Percentiles rank a stretch among this genome's conserved stretches.
Evolutionary conservation across 2,797 vertebrate species (phyloP).

Genomic region (Simalia tracyae): DNA sequence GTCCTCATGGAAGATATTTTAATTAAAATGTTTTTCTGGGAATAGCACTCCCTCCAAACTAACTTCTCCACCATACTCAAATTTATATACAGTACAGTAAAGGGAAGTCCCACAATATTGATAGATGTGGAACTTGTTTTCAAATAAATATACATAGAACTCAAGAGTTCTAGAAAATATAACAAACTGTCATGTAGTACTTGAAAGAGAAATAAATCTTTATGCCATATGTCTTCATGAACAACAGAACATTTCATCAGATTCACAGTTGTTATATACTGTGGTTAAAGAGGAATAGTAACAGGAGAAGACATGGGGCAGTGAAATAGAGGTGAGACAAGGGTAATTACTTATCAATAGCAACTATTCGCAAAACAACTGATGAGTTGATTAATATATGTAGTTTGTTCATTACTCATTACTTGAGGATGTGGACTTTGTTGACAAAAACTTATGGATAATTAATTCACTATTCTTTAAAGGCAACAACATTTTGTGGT

Average conservation of each 20-base stretch:
- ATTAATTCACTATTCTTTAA: neutral
- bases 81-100: neutral
- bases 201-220: neutral
- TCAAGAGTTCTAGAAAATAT: neutral
- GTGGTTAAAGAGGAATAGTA: neutral
- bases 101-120: neutral
- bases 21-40: neutral
- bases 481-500: neutral
- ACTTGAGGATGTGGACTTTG: neutral
- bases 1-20: neutral
- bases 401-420: neutral
- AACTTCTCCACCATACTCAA: neutral
- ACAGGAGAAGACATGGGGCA: neutral
- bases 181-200: neutral
- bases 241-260: neutral
- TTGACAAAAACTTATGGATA: neutral
- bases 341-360: neutral
- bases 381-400: neutral
- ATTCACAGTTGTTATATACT: neutral
- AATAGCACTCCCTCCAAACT: neutral
- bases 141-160: neutral
- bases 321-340: neutral
- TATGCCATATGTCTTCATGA: neutral
- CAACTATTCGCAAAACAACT: neutral
- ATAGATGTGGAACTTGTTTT: neutral